phyloP scores from a whole-genome alignment of 2,113 vertebrate species.

The Acanthisitta chloris region DNA sequence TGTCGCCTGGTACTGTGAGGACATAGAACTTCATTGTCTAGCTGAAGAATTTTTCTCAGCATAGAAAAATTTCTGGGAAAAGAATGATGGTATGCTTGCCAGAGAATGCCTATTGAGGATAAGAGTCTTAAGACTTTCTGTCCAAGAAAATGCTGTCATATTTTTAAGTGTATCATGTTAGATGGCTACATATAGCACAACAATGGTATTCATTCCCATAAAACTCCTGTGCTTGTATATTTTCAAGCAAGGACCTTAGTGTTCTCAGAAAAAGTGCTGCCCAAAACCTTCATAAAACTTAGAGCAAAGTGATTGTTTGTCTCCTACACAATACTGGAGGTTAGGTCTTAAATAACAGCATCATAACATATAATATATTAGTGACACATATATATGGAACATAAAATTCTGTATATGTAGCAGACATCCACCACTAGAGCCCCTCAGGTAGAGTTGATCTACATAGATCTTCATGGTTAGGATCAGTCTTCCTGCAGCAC shows the following conservation, averaged over 20 bases:
- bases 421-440: neutral
- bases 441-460: rapidly evolving
- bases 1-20: neutral
- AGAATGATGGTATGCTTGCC: neutral
- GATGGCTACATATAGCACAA: neutral
- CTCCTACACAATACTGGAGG: neutral
- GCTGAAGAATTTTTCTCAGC: neutral
- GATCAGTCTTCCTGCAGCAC: neutral
- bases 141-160: neutral
- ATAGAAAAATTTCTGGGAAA: neutral
- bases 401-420: neutral
- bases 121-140: neutral
- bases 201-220: neutral
- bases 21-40: neutral
- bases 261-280: neutral
- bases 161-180: neutral
- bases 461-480: neutral
- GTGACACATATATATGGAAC: neutral
- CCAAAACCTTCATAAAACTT: neutral
- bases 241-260: neutral
- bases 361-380: rapidly evolving
- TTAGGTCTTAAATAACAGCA: neutral
- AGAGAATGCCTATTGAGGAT: neutral
- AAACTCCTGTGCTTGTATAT: neutral
- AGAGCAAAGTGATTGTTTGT: neutral